phyloP scores from a whole-genome alignment of 2,888 invertebrate species.

The Apodemia hepburni region DNA sequence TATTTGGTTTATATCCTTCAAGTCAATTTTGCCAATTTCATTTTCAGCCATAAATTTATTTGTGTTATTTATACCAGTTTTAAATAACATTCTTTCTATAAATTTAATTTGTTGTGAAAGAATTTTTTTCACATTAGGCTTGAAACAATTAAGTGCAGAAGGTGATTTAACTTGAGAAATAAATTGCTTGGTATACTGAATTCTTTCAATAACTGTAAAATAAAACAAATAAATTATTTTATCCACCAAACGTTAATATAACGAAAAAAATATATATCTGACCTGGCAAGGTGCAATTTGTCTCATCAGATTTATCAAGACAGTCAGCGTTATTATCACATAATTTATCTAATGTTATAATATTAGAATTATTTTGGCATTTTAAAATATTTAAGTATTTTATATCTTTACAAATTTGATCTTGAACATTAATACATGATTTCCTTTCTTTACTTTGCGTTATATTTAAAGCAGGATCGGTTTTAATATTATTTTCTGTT shows the following conservation, averaged over 20 bases:
- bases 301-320: slow-evolving; percentile 51
- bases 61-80: slow-evolving; percentile 15
- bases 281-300: slow-evolving; percentile 50
- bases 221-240: neutral
- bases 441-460: too few relatives aligned
- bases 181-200: slow-evolving; percentile 39
- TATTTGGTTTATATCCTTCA: slow-evolving; percentile 10
- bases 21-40: slow-evolving; percentile 20
- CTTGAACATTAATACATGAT: neutral
- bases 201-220: slow-evolving; percentile 45
- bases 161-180: slow-evolving; percentile 26
- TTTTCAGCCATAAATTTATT: neutral
- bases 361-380: slow-evolving; percentile 41
- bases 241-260: neutral
- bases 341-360: slow-evolving; percentile 43
- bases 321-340: slow-evolving; percentile 55
- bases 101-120: neutral
- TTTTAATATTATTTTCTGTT: too few relatives aligned
- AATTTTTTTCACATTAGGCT: neutral
- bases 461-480: too few relatives aligned
- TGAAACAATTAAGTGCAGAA: neutral
- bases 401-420: slow-evolving; percentile 30
- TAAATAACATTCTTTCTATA: neutral
- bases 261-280: neutral
- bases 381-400: slow-evolving; percentile 42